Conservation (phyloP, 2,113 vertebrate genomes). For the Hippocampus zosterae region DNA sequence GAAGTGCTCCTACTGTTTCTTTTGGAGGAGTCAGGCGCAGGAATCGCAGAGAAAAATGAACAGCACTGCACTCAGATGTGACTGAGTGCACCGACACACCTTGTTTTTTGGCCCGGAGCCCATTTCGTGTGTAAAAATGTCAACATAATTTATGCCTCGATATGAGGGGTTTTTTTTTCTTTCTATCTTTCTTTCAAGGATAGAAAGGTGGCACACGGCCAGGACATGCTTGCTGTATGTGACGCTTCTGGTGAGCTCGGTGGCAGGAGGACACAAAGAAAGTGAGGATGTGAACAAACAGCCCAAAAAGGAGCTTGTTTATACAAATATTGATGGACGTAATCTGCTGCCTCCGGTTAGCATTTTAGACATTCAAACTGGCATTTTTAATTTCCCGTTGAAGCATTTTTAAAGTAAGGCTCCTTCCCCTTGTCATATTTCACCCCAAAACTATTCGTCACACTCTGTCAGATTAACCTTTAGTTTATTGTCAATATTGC, state of each 20-base stretch:
- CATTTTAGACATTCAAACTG: conserved; percentile 10
- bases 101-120: conserved; percentile 65
- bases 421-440: neutral
- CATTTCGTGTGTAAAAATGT: conserved; percentile 61
- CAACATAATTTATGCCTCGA: conserved; percentile 67
- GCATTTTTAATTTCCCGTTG: neutral
- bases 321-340: conserved; percentile 46
- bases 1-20: conserved; percentile 45
- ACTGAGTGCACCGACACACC: conserved; percentile 58
- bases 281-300: conserved; percentile 53
- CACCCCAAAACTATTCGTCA: neutral
- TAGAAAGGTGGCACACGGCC: conserved; percentile 49
- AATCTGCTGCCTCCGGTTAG: conserved; percentile 40
- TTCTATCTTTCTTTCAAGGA: conserved; percentile 34
- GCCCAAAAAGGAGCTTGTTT: conserved; percentile 53
- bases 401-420: neutral
- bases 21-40: conserved; percentile 52
- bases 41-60: conserved; percentile 58
- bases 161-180: conserved; percentile 42
- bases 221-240: conserved; percentile 48
- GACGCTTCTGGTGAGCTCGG: conserved; percentile 29
- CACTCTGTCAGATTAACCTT: conserved; percentile 51
- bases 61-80: conserved; percentile 51
- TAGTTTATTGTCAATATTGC: conserved; percentile 60
- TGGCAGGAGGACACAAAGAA: conserved; percentile 43